These are phyloP conservation scores for Micropoecilia bifurca DNA, from an alignment of 2,797 vertebrate species.

Conservation along the genomic window DNA sequence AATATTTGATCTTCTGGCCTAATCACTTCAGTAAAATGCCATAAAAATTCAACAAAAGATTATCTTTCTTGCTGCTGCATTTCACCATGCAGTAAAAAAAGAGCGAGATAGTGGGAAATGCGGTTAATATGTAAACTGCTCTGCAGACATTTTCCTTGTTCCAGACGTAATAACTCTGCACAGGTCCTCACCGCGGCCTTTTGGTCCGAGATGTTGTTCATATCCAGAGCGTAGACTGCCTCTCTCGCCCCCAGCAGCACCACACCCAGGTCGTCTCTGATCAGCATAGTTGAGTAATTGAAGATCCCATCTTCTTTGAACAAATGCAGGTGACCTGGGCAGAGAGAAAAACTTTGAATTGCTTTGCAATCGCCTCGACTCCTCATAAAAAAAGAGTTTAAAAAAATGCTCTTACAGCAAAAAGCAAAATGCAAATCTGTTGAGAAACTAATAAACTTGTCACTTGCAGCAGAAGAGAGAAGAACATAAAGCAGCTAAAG, in stretches of 20 bases:
- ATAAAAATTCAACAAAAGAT: slow-evolving; percentile 23
- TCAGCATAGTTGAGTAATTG: slow-evolving; percentile 80
- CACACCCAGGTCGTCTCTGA: slow-evolving; percentile 75
- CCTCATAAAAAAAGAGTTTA: background rate
- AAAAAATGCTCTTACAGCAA: slow-evolving; percentile 27
- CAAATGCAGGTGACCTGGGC: slow-evolving; percentile 67
- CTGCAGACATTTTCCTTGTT: background rate
- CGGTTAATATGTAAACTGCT: slow-evolving; percentile 1
- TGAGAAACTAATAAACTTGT: slow-evolving; percentile 12
- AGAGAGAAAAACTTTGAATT: slow-evolving; percentile 21
- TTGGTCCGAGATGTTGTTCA: slow-evolving; percentile 70
- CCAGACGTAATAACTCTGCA: background rate
- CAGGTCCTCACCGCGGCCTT: slow-evolving; percentile 68
- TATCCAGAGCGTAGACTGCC: slow-evolving; percentile 80
- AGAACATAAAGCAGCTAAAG: slow-evolving; percentile 16
- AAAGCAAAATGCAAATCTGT: slow-evolving; percentile 26
- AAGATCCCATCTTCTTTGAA: slow-evolving; percentile 76
- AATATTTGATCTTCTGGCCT: slow-evolving; percentile 24
- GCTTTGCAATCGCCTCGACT: slow-evolving; percentile 2
- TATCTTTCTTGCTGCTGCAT: background rate
- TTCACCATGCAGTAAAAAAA: background rate
- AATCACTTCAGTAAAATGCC: slow-evolving; percentile 5
- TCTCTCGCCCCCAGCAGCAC: slow-evolving; percentile 84
- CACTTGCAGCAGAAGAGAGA: slow-evolving; percentile 6
- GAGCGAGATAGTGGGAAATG: background rate